phyloP scores from a whole-genome alignment of 2,888 invertebrate genomes.

The Coleophora deauratella region DNA sequence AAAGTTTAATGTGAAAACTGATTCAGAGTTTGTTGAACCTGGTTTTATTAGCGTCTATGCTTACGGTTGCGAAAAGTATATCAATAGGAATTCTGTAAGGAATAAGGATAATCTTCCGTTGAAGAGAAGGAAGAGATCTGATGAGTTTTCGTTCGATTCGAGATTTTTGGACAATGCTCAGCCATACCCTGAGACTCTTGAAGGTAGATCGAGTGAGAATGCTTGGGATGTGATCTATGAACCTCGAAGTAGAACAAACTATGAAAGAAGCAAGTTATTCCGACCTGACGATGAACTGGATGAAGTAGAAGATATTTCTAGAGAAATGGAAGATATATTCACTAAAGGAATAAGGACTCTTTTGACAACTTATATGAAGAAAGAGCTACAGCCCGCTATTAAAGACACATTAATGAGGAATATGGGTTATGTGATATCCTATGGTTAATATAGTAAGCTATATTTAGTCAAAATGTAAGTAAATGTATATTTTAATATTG shows the following conservation, averaged over 20 bases:
- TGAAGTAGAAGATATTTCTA: slow-evolving; percentile 79
- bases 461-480: slow-evolving; percentile 2
- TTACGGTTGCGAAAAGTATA: slow-evolving; percentile 82
- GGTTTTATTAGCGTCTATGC: slow-evolving; percentile 90
- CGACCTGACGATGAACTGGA: slow-evolving; percentile 71
- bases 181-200: slow-evolving; percentile 27
- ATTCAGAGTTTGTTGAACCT: slow-evolving; percentile 88
- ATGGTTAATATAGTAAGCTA: slow-evolving; percentile 68
- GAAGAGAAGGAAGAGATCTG: slow-evolving; percentile 45
- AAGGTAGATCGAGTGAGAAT: slow-evolving; percentile 39
- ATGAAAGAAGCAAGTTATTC: slow-evolving; percentile 64
- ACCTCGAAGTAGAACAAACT: slow-evolving; percentile 46
- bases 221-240: slow-evolving; percentile 54
- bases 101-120: slow-evolving; percentile 55
- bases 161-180: slow-evolving; percentile 24
- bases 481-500: slow-evolving; percentile 1
- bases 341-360: slow-evolving; percentile 87
- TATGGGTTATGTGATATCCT: slow-evolving; percentile 90
- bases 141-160: slow-evolving; percentile 58
- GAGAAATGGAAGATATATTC: slow-evolving; percentile 90
- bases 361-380: slow-evolving; percentile 87
- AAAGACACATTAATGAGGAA: slow-evolving; percentile 90
- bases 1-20: slow-evolving; percentile 83
- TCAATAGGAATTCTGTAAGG: slow-evolving; percentile 54
- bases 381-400: slow-evolving; percentile 87